These are phyloP conservation scores for Diplolepis rosae DNA, from an alignment of 2,888 invertebrate species.

Conservation along the genomic window DNA sequence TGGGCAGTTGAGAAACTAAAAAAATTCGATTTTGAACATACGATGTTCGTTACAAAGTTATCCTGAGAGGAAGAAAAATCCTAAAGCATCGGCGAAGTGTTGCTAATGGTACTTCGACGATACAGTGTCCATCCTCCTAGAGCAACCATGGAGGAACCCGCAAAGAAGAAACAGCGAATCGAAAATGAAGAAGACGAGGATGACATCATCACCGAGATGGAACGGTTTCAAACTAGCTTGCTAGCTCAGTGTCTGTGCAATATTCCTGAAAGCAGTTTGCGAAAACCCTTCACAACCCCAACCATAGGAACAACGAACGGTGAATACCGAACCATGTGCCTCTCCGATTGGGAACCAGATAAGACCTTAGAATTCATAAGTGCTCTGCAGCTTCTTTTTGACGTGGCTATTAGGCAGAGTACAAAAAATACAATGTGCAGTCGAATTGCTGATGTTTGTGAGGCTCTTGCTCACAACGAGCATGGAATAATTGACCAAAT, in stretches of 20 bases:
- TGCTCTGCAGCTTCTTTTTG: constrained; percentile 87
- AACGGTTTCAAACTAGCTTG: constrained; percentile 80
- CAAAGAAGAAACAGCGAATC: constrained; percentile 88
- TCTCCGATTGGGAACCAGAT: constrained; percentile 80
- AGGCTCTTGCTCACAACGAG: constrained; percentile 86
- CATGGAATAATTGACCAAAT: constrained; percentile 90
- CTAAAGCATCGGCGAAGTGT: constrained; percentile 40
- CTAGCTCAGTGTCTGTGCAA: constrained; percentile 87
- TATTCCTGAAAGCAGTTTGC: constrained; percentile 81
- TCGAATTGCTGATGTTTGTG: constrained; percentile 86
- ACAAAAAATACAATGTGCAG: constrained; percentile 88
- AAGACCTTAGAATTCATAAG: constrained; percentile 86
- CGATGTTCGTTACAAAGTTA: constrained; percentile 55
- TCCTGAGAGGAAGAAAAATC: constrained; percentile 56
- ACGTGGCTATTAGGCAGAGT: constrained; percentile 89
- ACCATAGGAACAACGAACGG: constrained; percentile 75
- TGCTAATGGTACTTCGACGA: constrained; percentile 81
- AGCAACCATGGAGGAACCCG: constrained; percentile 86
- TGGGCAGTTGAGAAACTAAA: not conserved
- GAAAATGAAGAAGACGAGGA: constrained; percentile 78
- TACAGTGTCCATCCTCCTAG: constrained; percentile 76
- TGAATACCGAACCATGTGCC: constrained; percentile 75
- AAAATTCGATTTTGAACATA: constrained; percentile 27
- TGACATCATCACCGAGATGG: constrained; percentile 78
- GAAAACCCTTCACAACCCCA: constrained; percentile 82